Conservation (phyloP, 1,140 invertebrate genomes). For the Zaprionus nigranus region DNA sequence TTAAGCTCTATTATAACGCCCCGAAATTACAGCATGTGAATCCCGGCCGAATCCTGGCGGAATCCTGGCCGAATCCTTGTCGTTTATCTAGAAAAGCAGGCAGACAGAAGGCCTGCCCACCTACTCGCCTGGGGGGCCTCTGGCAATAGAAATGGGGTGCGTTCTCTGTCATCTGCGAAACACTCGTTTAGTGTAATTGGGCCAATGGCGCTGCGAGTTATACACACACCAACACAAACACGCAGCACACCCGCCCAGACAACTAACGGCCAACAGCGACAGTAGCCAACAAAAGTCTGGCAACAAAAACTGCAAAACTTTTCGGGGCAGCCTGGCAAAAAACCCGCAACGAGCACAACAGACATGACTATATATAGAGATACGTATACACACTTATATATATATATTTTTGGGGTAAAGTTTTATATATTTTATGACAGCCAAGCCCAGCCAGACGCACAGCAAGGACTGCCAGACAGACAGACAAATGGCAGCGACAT, state of each 20-base stretch:
- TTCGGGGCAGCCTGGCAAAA: constrained; percentile 34
- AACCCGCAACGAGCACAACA: constrained; percentile 47
- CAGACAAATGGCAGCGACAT: constrained; percentile 58
- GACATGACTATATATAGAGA: constrained; percentile 6
- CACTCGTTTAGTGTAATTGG: constrained; percentile 82
- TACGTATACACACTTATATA: constrained; percentile 16
- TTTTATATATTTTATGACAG: constrained; percentile 80
- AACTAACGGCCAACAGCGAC: constrained; percentile 53
- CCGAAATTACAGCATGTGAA: constrained; percentile 66
- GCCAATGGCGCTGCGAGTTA: constrained; percentile 75
- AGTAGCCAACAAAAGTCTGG: constrained; percentile 59
- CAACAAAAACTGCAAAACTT: constrained; percentile 76
- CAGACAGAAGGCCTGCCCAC: constrained; percentile 47
- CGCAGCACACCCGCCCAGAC: constrained; percentile 61
- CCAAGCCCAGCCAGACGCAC: constrained; percentile 35
- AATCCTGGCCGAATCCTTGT: constrained; percentile 63
- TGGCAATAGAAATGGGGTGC: constrained; percentile 28
- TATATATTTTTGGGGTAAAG: constrained; percentile 64
- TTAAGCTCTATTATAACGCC: constrained; percentile 81
- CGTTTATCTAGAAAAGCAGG: constrained; percentile 72
- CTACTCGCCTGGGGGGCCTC: constrained; percentile 30
- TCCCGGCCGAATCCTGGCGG: constrained; percentile 37
- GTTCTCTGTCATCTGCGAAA: constrained; percentile 62
- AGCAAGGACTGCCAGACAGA: constrained; percentile 5
- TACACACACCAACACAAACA: constrained; percentile 43